Conservation (phyloP, 23 tunicate species). For the Ascidia mentula region DNA sequence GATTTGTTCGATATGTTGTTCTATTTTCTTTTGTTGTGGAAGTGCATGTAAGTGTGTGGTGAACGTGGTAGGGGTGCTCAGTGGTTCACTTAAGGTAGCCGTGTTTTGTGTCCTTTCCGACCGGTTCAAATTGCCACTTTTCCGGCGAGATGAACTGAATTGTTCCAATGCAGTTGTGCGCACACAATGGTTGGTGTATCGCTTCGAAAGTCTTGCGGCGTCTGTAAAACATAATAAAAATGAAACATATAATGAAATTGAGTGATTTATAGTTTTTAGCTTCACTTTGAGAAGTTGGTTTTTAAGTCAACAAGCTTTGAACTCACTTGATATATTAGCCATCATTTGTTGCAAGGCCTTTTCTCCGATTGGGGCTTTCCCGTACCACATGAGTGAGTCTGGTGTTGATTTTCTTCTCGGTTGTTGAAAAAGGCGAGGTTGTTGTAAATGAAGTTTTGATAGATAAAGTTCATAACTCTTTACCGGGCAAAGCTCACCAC, state of each 20-base stretch:
- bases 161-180: conserved; percentile 93
- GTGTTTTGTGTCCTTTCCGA: not conserved
- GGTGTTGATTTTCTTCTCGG: conserved; percentile 77
- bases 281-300: too few species aligned
- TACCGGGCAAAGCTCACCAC: conserved; percentile 84
- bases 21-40: not conserved
- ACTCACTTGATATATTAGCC: conserved; percentile 88
- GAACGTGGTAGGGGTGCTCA: not conserved
- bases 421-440: conserved; percentile 86
- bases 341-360: conserved; percentile 98
- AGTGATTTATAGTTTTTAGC: too few species aligned
- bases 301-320: too few species aligned
- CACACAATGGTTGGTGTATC: conserved; percentile 96
- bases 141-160: conserved; percentile 50
- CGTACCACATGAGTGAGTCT: conserved; percentile 90
- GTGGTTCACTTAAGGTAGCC: not conserved
- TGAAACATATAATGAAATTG: too few species aligned
- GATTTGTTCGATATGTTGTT: not conserved
- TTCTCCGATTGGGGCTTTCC: conserved; percentile 98
- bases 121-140: not conserved
- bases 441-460: conserved; percentile 72
- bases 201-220: conserved; percentile 82
- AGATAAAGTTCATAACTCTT: conserved; percentile 77
- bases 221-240: conserved; percentile 40
- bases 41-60: not conserved